Percentiles rank a stretch among this genome's conserved stretches.
Evolutionary conservation across 1,140 invertebrate genomes (phyloP).

Genomic region (Bombus picipes): DNA sequence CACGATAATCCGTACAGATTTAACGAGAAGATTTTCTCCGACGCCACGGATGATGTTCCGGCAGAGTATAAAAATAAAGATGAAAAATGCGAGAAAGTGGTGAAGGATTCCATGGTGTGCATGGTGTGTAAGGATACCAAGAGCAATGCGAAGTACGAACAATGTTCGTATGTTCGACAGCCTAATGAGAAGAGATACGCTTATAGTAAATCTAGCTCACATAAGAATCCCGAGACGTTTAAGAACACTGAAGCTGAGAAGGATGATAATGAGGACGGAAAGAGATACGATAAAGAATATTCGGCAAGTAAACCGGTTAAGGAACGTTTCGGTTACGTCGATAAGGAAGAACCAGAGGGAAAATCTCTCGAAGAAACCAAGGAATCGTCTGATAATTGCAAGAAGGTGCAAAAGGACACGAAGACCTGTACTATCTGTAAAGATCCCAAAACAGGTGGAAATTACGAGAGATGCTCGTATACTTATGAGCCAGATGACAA

Average conservation of each 20-base stretch:
- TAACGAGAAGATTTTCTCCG: conserved; percentile 74
- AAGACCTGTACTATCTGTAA: conserved; percentile 87
- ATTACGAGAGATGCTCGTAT: conserved; percentile 89
- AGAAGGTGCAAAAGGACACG: conserved; percentile 85
- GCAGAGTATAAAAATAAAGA: conserved; percentile 64
- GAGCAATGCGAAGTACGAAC: conserved; percentile 88
- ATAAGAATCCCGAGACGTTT: conserved; percentile 77
- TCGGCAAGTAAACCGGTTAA: not conserved
- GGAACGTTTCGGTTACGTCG: not conserved
- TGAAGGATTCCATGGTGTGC: conserved; percentile 87
- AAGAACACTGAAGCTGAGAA: conserved; percentile 72
- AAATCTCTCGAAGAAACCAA: conserved; percentile 7
- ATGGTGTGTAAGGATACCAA: conserved; percentile 87
- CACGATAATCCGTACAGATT: conserved; percentile 63
- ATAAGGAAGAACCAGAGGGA: not conserved
- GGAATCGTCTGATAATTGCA: conserved; percentile 75
- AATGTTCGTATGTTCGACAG: conserved; percentile 87
- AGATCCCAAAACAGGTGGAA: conserved; percentile 86
- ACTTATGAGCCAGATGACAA: conserved; percentile 87
- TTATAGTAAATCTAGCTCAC: conserved; percentile 80
- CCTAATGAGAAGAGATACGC: conserved; percentile 88
- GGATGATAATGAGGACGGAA: conserved; percentile 53
- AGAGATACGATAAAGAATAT: not conserved
- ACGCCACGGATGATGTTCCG: conserved; percentile 49
- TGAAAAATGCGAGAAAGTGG: conserved; percentile 84